Evolutionary conservation across 2,113 vertebrate species (phyloP), one percentile per base, ranked within the genome.

Genomic region (Nibea coibor): DNA sequence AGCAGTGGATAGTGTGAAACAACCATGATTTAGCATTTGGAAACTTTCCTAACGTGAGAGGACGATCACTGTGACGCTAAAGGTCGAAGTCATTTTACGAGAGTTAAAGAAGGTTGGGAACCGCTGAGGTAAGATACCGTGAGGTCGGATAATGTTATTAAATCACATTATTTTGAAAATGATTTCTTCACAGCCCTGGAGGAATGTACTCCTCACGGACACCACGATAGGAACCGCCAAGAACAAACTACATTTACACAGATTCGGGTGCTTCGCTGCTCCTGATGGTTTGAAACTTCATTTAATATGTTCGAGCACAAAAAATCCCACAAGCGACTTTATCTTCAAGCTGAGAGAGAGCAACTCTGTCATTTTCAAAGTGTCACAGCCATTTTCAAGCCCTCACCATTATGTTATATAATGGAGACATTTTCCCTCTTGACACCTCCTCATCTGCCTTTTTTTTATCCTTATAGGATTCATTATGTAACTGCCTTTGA

Each of bases 401-500:
- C 26, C 26, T 48, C 64, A 10, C 15, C 61, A 62, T 74, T 28
- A 22, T 1, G 7, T 76, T 58, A 51, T 6, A 59, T 80, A 86
- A 84, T 71, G 14, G 7, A 63, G 48, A n/a, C 16, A 0, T 45
- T 74, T 70, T 65, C 35, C 58, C 75, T 73, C 73, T 3, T 26
- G 70, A 81, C 75, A 57, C 61, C 59, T 78, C 72, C 45, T 81
- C 56, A 0, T 67, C 72, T 20, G 48, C 66, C 47, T 24, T 24
- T 26, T 77, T 80, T 70, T n/a, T n/a, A n/a, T n/a, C n/a, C 61
- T 54, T 59, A 59, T n/a, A 62, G 64, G 54, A 51, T 62, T 81
- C 69, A 80, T 82, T 75, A 80, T 53, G 50, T 45, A 82, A 86
- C 59, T 0, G 15, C 61, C 54, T 81, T 48, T 47, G 10, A 79